Evolutionary conservation across 2,888 invertebrate genomes (phyloP).

Genomic region (Eledona agricola): DNA sequence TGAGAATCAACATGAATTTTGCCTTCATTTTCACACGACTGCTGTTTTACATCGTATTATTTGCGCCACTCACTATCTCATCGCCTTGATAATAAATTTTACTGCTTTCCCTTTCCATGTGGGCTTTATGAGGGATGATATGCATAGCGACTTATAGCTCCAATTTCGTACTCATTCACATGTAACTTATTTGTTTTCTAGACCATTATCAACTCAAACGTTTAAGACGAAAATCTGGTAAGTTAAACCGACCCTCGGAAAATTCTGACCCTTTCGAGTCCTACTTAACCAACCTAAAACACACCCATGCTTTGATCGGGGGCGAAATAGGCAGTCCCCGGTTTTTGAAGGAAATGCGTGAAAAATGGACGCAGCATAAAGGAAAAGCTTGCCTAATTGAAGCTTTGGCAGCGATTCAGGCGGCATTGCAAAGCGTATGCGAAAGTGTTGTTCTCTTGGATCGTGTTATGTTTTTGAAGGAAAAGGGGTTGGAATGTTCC

Average conservation of each 20-base stretch:
- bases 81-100: too few relatives aligned
- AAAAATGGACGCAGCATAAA: conserved; percentile 54
- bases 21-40: too few relatives aligned
- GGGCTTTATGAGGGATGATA: too few relatives aligned
- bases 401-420: conserved; percentile 65
- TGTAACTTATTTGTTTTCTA: conserved; percentile 39
- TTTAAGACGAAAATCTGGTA: conserved; percentile 57
- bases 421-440: conserved; percentile 65
- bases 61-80: too few relatives aligned
- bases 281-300: conserved; percentile 52
- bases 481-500: conserved; percentile 62
- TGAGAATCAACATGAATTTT: too few relatives aligned
- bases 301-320: conserved; percentile 48
- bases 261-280: conserved; percentile 44
- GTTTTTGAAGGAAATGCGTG: conserved; percentile 50
- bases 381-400: conserved; percentile 58
- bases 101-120: too few relatives aligned
- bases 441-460: conserved; percentile 68
- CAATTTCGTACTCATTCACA: too few relatives aligned
- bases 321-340: conserved; percentile 35
- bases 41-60: too few relatives aligned
- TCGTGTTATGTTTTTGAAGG: conserved; percentile 63
- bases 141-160: too few relatives aligned
- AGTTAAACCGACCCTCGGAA: conserved; percentile 37
- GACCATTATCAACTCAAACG: conserved; percentile 53